phyloP scores from a whole-genome alignment of 2,113 vertebrate genomes.

The Hypomesus transpacificus region DNA sequence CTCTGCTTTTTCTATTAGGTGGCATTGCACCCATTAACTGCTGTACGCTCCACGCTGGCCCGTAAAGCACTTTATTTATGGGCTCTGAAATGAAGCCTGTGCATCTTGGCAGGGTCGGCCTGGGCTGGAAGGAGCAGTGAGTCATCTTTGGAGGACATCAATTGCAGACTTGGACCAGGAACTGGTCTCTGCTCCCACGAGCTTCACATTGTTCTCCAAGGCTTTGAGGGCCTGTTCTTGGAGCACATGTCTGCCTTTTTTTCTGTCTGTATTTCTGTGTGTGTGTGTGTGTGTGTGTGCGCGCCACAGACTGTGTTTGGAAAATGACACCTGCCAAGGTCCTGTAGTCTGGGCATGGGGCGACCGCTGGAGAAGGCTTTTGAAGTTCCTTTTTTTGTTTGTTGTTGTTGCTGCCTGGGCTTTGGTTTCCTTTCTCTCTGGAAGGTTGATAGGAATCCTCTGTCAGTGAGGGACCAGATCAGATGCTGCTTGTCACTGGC shows the following conservation, averaged over 20 bases:
- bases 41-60: constrained; percentile 39
- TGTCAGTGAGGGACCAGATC: constrained; percentile 51
- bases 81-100: constrained; percentile 69
- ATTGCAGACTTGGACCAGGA: constrained; percentile 56
- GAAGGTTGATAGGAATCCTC: constrained; percentile 54
- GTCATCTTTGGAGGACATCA: constrained; percentile 62
- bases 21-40: constrained; percentile 58
- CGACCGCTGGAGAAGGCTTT: constrained; percentile 63
- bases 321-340: constrained; percentile 72
- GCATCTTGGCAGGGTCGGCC: constrained; percentile 54
- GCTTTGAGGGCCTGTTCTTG: constrained; percentile 54
- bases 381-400: constrained; percentile 53
- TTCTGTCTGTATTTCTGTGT: constrained; percentile 26
- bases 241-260: constrained; percentile 45
- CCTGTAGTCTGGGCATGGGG: constrained; percentile 63
- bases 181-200: constrained; percentile 42
- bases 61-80: constrained; percentile 64
- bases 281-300: constrained; percentile 50
- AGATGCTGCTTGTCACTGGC: constrained; percentile 65
- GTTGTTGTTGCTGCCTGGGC: constrained; percentile 1
- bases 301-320: constrained; percentile 57
- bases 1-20: constrained; percentile 60
- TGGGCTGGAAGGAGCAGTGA: constrained; percentile 59
- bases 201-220: constrained; percentile 63
- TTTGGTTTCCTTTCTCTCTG: constrained; percentile 29